These are phyloP conservation scores for Hirudo medicinalis DNA, from an alignment of 1,140 invertebrate genomes.

Conservation along the genomic window DNA sequence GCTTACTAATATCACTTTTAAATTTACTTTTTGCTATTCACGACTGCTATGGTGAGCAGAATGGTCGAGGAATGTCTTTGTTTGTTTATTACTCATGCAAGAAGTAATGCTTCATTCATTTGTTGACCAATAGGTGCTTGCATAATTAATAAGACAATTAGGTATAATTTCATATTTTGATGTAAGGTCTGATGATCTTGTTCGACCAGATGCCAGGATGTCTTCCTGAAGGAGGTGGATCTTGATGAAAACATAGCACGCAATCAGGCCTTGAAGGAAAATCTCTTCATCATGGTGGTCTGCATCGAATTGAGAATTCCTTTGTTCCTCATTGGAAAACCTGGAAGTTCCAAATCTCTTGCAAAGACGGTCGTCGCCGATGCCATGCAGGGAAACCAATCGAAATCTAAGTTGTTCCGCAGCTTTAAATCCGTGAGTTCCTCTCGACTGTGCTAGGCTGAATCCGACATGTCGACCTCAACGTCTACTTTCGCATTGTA, in stretches of 20 bases:
- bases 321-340: conserved; percentile 36
- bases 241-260: conserved; percentile 31
- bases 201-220: conserved; percentile 29
- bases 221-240: conserved; percentile 30
- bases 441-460: too few relatives aligned
- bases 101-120: not conserved
- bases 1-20: not conserved
- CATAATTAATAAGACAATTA: too few relatives aligned
- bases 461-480: not conserved
- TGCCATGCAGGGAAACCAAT: conserved; percentile 32
- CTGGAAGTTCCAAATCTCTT: conserved; percentile 37
- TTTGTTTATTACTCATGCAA: not conserved
- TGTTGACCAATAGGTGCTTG: too few relatives aligned
- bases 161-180: too few relatives aligned
- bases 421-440: conserved; percentile 29
- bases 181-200: not conserved
- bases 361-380: conserved; percentile 33
- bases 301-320: conserved; percentile 34
- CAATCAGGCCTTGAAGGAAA: conserved; percentile 36
- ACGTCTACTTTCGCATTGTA: conserved; percentile 10
- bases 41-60: not conserved
- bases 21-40: not conserved
- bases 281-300: conserved; percentile 36
- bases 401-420: conserved; percentile 28
- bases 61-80: not conserved